Base-by-base conservation (phyloP, 1,140 invertebrate species). In the Antheraea pernyi region DNA sequence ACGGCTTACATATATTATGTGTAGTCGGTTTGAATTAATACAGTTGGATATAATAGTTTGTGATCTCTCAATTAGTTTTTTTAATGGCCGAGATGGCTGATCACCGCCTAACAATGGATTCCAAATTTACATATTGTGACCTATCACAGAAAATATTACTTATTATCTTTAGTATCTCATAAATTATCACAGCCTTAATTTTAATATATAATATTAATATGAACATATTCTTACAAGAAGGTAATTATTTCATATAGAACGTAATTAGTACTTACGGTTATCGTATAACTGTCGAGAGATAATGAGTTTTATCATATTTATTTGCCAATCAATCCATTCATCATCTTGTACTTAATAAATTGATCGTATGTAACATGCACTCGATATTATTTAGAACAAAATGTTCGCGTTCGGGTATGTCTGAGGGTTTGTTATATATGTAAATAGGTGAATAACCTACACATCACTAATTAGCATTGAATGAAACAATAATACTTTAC, bases 401-500 rank as follows among this genome's bases (percentile, higher is more conserved):
- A 53, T 53, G 16, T 53, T 11, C 7, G 46, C 13, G 46, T 53
- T 11, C n/a, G 19, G 36, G 11, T 42, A 9, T 11, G 39, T 42
- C 62, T 65, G 16, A n/a, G 30, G 62, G 59, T 19, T 63, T 19
- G 37, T 10, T 16, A 69, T 69, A 48, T 53, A 53, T 53, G 46
- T 53, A 53, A 53, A 53, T 53, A 16, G 11, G 64, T 69, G 37
- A 69, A 69, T 69, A 65, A 64, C 61, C n/a, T 48, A 36, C 53
- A 30, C 8, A 69, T 65, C 48, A 59, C 19, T 42, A 59, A 69
- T 69, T 69, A 65, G 46, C 59, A 68, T 68, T 62, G 46, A 68
- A 68, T 63, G 42, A 59, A 63, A 68, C 62, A 48, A 13, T 13
- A n/a, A 13, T 53, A 53, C 16, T 53, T 53, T 53, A 53, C 46